phyloP scores from a whole-genome alignment of 2,888 invertebrate genomes.

The Exephanes ischioxanthus region DNA sequence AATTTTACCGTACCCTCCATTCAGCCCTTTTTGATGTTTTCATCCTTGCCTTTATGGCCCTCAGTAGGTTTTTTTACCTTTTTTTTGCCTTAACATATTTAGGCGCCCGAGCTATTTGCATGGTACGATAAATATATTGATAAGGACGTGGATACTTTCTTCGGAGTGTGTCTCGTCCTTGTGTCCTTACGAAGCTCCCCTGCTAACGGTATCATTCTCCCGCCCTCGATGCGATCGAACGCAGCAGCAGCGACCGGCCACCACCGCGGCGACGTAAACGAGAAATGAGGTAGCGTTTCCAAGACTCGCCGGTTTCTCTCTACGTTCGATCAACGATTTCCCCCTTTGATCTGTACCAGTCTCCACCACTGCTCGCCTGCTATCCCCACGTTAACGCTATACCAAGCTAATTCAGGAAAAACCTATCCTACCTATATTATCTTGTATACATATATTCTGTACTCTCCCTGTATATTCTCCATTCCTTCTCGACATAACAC shows the following conservation, averaged over 20 bases:
- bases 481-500: constrained; percentile 24
- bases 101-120: not conserved
- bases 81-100: not conserved
- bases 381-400: constrained; percentile 25
- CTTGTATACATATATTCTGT: constrained; percentile 32
- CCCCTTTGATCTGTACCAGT: constrained; percentile 67
- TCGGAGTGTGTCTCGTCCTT: constrained; percentile 22
- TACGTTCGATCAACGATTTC: constrained; percentile 64
- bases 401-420: constrained; percentile 63
- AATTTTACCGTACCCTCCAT: not conserved
- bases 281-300: constrained; percentile 55
- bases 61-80: not conserved
- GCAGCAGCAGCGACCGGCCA: constrained; percentile 42
- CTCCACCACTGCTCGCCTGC: constrained; percentile 56
- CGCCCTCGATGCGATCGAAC: constrained; percentile 63
- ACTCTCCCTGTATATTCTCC: constrained; percentile 9
- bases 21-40: not conserved
- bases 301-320: constrained; percentile 34
- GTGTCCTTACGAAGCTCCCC: constrained; percentile 29
- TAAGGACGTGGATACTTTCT: not conserved
- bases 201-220: constrained; percentile 1
- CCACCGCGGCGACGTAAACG: constrained; percentile 55
- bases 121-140: not conserved
- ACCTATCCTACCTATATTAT: constrained; percentile 46
- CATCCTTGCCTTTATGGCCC: not conserved